These are phyloP conservation scores for Ctenodactylus gundi DNA, from an alignment of 2,113 vertebrate genomes.

Conservation along the genomic window DNA sequence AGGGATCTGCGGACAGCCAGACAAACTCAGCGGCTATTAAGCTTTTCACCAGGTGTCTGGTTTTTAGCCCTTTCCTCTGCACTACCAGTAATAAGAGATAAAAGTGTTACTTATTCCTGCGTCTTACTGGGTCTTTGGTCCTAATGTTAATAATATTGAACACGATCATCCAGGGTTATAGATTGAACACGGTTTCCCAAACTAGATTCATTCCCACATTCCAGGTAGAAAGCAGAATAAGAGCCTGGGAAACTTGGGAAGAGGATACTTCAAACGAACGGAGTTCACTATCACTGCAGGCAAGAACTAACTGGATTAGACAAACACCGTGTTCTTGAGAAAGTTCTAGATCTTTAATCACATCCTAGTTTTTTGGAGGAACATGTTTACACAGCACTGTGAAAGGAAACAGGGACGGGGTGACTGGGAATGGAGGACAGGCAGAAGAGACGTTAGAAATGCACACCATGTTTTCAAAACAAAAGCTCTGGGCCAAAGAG, in stretches of 20 bases:
- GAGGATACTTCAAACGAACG: neutral
- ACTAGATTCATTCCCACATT: neutral
- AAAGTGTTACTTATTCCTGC: constrained; percentile 58
- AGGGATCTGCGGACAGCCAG: constrained; percentile 53
- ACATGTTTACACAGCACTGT: neutral
- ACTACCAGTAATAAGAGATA: constrained; percentile 60
- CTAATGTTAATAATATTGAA: constrained; percentile 27
- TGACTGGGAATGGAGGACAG: neutral
- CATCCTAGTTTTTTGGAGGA: neutral
- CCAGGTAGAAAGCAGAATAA: neutral
- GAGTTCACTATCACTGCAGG: neutral
- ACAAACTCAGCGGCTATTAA: constrained; percentile 15
- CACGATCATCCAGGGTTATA: neutral
- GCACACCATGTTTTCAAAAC: neutral
- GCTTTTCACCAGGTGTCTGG: constrained; percentile 67
- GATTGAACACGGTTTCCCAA: neutral
- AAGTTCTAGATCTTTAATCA: neutral
- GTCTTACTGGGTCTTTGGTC: constrained; percentile 68
- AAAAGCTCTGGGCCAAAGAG: constrained; percentile 14
- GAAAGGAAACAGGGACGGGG: neutral
- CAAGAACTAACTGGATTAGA: neutral
- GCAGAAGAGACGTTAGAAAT: neutral
- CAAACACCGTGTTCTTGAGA: neutral
- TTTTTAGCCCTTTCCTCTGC: constrained; percentile 83
- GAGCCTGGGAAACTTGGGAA: neutral